Evolutionary conservation across 2,888 invertebrate species (phyloP).

Genomic region (Leptopilina syphax): DNA sequence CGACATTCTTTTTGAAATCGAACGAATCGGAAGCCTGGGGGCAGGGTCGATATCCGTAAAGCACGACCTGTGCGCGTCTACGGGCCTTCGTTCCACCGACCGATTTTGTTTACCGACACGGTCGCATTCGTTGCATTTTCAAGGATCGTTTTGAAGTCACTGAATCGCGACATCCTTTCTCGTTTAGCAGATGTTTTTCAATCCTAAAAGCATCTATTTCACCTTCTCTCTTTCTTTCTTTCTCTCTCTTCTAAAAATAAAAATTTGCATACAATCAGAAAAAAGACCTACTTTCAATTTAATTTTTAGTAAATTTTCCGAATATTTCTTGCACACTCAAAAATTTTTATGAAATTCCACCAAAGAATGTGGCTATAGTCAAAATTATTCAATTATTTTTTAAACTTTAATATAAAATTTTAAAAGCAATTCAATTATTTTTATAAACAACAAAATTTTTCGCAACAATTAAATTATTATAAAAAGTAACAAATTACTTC

Average conservation of each 20-base stretch:
- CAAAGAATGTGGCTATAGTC: no score
- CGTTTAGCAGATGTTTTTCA: slow-evolving; percentile 48
- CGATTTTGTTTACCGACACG: slow-evolving; percentile 75
- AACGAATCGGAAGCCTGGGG: slow-evolving; percentile 36
- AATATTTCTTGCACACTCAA: no score
- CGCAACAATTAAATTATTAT: no score
- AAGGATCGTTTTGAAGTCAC: slow-evolving; percentile 74
- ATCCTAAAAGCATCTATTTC: slow-evolving; percentile 3
- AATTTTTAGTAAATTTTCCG: no score
- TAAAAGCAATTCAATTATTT: no score
- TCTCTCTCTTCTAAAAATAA: neutral
- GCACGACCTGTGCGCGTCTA: slow-evolving; percentile 46
- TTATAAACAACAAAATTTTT: no score
- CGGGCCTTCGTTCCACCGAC: slow-evolving; percentile 64
- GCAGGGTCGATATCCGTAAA: slow-evolving; percentile 24
- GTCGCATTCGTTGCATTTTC: slow-evolving; percentile 69
- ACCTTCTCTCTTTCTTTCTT: neutral
- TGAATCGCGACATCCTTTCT: slow-evolving; percentile 66
- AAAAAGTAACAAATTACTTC: no score
- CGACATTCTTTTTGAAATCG: slow-evolving; percentile 34
- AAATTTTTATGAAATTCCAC: no score
- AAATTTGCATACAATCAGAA: no score
- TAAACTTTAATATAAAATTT: no score
- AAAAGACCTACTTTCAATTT: no score
- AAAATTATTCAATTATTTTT: no score